Evolutionary conservation across 2,797 vertebrate species (phyloP).

Genomic region (Calcarius lapponicus): DNA sequence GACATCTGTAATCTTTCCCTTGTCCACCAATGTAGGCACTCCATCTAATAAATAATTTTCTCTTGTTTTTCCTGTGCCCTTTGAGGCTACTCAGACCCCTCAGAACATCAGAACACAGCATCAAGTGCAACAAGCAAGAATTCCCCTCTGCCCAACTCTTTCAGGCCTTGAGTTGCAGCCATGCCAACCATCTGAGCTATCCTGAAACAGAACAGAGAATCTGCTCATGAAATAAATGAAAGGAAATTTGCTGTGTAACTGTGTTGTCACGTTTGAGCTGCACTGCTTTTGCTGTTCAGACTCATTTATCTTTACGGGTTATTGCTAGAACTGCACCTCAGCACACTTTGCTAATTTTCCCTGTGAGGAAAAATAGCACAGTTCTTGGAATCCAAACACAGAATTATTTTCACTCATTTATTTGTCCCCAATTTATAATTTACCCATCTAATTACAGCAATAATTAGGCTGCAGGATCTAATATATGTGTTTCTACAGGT

Average conservation of each 20-base stretch:
- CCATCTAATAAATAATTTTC: neutral
- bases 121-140: neutral
- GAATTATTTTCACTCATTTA: neutral
- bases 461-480: neutral
- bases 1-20: neutral
- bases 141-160: neutral
- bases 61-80: neutral
- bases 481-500: neutral
- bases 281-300: neutral
- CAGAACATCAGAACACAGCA: neutral
- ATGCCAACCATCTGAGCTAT: neutral
- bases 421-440: conserved; percentile 6
- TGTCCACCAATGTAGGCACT: neutral
- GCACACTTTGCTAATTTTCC: neutral
- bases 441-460: neutral
- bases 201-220: neutral
- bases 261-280: neutral
- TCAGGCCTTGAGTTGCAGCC: neutral
- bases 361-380: neutral
- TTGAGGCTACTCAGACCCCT: neutral
- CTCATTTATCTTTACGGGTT: neutral
- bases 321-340: neutral
- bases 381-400: neutral
- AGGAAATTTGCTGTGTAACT: neutral
- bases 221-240: neutral